phyloP scores from a whole-genome alignment of 1,140 invertebrate genomes.

The Sipha flava region DNA sequence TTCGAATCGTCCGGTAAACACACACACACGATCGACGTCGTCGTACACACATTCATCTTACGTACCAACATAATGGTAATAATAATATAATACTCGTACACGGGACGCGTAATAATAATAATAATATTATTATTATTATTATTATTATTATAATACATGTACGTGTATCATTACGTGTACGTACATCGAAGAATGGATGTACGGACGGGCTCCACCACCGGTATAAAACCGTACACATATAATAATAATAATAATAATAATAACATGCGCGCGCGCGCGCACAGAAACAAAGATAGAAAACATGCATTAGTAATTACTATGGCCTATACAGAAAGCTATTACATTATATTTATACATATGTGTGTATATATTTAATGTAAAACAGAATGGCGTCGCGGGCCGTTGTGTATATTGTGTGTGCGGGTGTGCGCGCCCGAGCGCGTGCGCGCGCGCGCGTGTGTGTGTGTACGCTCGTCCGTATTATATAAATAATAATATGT shows the following conservation, averaged over 20 bases:
- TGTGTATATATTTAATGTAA: constrained; percentile 1
- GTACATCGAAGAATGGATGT: background rate
- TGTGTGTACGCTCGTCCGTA: background rate
- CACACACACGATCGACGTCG: background rate
- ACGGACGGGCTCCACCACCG: background rate
- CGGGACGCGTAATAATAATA: background rate
- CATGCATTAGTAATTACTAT: constrained; percentile 29
- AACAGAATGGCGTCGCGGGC: constrained; percentile 12
- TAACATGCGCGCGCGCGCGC: background rate
- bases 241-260: background rate
- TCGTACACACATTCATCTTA: too few relatives aligned
- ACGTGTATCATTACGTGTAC: background rate
- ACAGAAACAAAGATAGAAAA: constrained; percentile 29
- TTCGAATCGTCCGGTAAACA: background rate
- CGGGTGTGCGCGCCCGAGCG: background rate
- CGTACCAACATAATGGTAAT: background rate
- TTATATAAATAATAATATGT: constrained; percentile 27
- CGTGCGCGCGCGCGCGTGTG: background rate
- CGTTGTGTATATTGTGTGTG: background rate
- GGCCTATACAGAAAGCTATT: constrained; percentile 27
- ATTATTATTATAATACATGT: background rate
- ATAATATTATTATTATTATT: background rate
- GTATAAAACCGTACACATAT: background rate
- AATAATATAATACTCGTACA: too few relatives aligned
- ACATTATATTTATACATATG: constrained; percentile 6